Evolutionary conservation across 2,113 vertebrate genomes (phyloP).

Genomic region (Agelaius tricolor): DNA sequence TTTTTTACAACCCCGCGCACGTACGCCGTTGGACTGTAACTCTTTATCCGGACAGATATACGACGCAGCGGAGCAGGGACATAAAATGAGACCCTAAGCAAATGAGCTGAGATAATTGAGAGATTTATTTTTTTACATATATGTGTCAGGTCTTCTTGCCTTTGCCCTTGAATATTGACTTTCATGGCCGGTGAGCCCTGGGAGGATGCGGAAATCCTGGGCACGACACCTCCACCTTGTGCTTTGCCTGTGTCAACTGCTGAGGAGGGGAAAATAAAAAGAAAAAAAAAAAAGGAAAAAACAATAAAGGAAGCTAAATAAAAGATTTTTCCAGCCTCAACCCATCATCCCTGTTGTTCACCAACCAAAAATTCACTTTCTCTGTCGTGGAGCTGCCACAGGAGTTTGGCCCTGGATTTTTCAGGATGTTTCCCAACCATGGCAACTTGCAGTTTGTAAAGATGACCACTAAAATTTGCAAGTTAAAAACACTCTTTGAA

Average conservation of each 20-base stretch:
- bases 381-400: fast-evolving
- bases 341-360: neutral
- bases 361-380: neutral
- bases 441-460: constrained; percentile 73
- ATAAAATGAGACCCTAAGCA: constrained; percentile 91
- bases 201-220: neutral
- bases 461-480: constrained; percentile 80
- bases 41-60: constrained; percentile 90
- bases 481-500: constrained; percentile 78
- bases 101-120: constrained; percentile 94
- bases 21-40: constrained; percentile 84
- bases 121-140: constrained; percentile 91
- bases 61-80: constrained; percentile 80
- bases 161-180: constrained; percentile 91
- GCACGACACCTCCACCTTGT: neutral
- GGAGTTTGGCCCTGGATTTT: neutral
- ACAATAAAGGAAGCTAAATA: neutral
- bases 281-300: too few relatives aligned
- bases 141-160: constrained; percentile 81
- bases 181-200: constrained; percentile 71
- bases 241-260: fast-evolving
- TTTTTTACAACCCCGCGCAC: constrained; percentile 92
- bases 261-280: neutral
- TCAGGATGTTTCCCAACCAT: neutral
- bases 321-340: neutral